These are phyloP conservation scores for Lepus europaeus DNA, from an alignment of 2,113 vertebrate species.

Conservation along the genomic window DNA sequence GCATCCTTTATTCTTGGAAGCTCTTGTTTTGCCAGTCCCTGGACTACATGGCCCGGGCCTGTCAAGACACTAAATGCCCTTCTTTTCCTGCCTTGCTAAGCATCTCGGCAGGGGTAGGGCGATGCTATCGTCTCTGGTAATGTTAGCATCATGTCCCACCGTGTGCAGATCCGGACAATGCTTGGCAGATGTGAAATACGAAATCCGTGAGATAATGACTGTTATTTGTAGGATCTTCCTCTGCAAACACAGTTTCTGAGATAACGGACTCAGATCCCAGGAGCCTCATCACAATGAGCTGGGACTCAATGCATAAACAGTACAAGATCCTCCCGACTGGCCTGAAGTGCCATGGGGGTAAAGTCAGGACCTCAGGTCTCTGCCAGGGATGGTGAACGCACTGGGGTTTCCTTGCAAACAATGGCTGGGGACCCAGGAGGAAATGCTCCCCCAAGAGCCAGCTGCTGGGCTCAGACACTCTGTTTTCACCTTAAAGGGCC, in stretches of 20 bases:
- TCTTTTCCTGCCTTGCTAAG: slow-evolving; percentile 43
- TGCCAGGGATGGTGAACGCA: not conserved
- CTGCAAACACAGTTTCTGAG: not conserved
- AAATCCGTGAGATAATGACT: slow-evolving; percentile 27
- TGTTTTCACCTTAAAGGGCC: not conserved
- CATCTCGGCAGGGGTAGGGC: not conserved
- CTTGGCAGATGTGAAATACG: not conserved
- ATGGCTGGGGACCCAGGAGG: slow-evolving; percentile 25
- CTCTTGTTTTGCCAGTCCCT: not conserved
- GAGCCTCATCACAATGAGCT: not conserved
- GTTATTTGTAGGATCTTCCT: slow-evolving; percentile 68
- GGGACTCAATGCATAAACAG: not conserved
- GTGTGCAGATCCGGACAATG: slow-evolving; percentile 49
- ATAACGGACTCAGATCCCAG: not conserved
- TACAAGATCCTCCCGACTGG: not conserved
- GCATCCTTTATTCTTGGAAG: not conserved
- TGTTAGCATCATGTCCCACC: slow-evolving; percentile 34
- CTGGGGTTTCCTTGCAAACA: slow-evolving; percentile 53
- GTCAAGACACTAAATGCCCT: too few species aligned
- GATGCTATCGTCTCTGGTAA: slow-evolving; percentile 54
- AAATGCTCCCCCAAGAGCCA: not conserved
- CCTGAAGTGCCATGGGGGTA: not conserved
- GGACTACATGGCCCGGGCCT: not conserved
- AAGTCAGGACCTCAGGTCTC: not conserved
- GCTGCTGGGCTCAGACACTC: not conserved